These are phyloP conservation scores for Paragorgia papillata DNA, from an alignment of 92 coral and sea anemone genomes.

Conservation along the genomic window DNA sequence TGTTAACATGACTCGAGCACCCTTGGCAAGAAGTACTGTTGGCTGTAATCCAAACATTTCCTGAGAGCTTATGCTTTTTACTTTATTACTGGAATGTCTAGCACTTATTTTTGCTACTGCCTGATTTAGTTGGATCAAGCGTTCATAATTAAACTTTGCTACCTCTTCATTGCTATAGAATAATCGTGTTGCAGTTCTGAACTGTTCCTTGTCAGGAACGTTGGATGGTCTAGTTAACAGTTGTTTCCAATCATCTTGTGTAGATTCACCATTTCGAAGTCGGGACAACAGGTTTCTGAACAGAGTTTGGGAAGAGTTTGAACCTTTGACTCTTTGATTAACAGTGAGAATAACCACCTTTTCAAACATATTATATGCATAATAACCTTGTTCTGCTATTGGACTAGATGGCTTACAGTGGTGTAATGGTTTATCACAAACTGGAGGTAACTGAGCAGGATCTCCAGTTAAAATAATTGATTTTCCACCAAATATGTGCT, in stretches of 20 bases:
- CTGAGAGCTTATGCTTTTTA: not conserved
- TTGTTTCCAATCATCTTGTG: slow-evolving; percentile 10
- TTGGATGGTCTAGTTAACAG: slow-evolving; percentile 8
- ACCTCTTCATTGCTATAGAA: slow-evolving; percentile 12
- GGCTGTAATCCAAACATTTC: not conserved
- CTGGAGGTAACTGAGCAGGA: slow-evolving; percentile 34
- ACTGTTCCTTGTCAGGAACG: not conserved
- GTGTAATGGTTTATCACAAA: slow-evolving; percentile 28
- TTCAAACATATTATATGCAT: slow-evolving; percentile 23
- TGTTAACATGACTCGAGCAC: slow-evolving; percentile 10
- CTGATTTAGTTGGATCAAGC: not conserved
- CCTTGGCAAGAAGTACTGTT: not conserved
- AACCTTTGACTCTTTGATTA: slow-evolving; percentile 21
- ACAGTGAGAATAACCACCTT: slow-evolving; percentile 6
- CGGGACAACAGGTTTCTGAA: slow-evolving; percentile 4
- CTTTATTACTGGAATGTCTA: not conserved
- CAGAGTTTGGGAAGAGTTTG: not conserved
- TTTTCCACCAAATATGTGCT: slow-evolving; percentile 16
- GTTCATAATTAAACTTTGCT: slow-evolving; percentile 19
- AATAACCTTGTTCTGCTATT: slow-evolving; percentile 10
- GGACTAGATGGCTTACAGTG: slow-evolving; percentile 22
- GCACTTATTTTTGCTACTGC: slow-evolving; percentile 4
- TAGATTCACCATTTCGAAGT: slow-evolving; percentile 3
- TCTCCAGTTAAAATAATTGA: slow-evolving; percentile 21
- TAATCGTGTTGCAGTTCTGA: no score